A percentile compares a stretch with the other conserved stretches of the same genome.
Conservation (phyloP, 1,140 invertebrate genomes). For the Brachionus calyciflorus region DNA sequence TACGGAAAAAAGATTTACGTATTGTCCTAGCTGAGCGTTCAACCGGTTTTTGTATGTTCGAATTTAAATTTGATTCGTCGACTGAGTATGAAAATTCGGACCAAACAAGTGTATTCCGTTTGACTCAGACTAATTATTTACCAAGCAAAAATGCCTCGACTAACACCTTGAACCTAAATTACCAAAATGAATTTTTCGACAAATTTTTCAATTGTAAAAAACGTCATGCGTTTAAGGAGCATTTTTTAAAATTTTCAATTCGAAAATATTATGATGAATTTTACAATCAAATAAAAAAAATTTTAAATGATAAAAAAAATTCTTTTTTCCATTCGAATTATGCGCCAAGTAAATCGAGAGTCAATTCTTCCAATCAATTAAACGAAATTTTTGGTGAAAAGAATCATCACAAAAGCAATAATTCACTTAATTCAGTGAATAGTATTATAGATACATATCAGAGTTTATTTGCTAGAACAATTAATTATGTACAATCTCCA, state of each 20-base stretch:
- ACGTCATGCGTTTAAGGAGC: not conserved
- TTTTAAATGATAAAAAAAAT: slow-evolving; percentile 33
- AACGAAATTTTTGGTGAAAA: not conserved
- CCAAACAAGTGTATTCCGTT: not conserved
- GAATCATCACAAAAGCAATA: not conserved
- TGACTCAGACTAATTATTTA: not conserved
- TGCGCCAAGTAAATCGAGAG: not conserved
- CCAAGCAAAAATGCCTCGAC: not conserved
- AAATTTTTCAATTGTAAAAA: slow-evolving; percentile 29
- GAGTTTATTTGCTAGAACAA: not conserved
- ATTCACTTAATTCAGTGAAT: slow-evolving; percentile 5
- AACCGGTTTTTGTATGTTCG: slow-evolving; percentile 36
- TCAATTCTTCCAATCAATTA: not conserved
- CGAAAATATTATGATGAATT: not conserved
- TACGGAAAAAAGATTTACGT: slow-evolving; percentile 16
- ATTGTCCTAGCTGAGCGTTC: slow-evolving; percentile 27
- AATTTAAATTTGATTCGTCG: slow-evolving; percentile 40
- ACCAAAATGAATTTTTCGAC: slow-evolving; percentile 46
- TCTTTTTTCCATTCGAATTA: not conserved
- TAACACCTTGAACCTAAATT: not conserved
- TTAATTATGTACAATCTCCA: not conserved
- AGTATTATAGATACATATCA: slow-evolving; percentile 30
- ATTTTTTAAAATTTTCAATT: slow-evolving; percentile 35
- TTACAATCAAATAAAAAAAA: not conserved
- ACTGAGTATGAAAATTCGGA: slow-evolving; percentile 5